Base-by-base conservation (phyloP, 2,888 invertebrate genomes). In the Bhutanitis thaidina region DNA sequence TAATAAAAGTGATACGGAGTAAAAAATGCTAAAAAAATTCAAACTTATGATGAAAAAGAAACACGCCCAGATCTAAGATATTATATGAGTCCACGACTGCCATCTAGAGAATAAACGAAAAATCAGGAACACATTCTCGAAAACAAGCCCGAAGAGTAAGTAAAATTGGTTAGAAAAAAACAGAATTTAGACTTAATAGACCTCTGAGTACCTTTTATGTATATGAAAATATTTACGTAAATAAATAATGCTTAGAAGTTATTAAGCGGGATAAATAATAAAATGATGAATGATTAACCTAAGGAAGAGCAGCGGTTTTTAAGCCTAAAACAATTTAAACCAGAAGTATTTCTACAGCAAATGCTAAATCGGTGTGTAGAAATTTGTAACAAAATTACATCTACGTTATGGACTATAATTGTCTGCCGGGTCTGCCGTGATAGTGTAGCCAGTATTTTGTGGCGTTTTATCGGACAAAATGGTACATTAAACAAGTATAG, bases 381-480 rank as follows among this genome's bases (percentile, higher is more conserved):
- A 25, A 13, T 27, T 4, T 27, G 7, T 45, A 36, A 34, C 47
- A 50, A 51, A 35, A 53, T 34, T 58, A 56, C 57, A 60, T 58
- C 56, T 56, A 66, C 57, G 56, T 52, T 60, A 65, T 36, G 27
- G 56, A 60, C 54, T 60, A 59, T 61, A 59, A 20, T 74, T 75
- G 71, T 70, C 75, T 69, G 71, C 68, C 82, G 89, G 89, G 89
- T 89, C 89, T 81, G 88, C 87, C 88, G 86, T 75, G 75, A 65
- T 74, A 75, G 71, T 71, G 59, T 65, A 72, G 84, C 89, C 89
- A 89, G 89, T 80, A 80, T 62, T 85, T 81, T 81, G 85, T 89
- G 89, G 89, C 84, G 88, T 89, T 89, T 86, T 88, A 87, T 88
- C 88, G 89, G 89, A 89, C 89, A 88, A 85, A 85, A 60, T 88